Conservation (phyloP, 2,888 invertebrate genomes). For the Leuctra nigra region DNA sequence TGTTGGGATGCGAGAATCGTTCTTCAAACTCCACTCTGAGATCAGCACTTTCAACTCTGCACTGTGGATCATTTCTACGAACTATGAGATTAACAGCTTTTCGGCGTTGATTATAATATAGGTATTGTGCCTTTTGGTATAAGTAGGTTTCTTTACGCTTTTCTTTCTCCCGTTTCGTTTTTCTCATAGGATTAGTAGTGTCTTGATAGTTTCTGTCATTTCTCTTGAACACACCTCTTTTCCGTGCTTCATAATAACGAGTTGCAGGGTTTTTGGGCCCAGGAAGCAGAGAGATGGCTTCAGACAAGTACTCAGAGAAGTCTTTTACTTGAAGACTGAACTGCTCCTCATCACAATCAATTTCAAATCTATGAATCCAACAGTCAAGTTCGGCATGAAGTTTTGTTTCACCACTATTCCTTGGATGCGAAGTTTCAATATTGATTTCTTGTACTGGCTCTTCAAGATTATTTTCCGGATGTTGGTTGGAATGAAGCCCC, state of each 20-base stretch:
- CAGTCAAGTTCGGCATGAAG: background rate
- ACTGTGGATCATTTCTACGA: background rate
- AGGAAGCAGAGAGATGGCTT: background rate
- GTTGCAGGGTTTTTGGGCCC: background rate
- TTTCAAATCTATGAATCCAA: background rate
- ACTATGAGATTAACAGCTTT: background rate
- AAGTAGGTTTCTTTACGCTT: background rate
- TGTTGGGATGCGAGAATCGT: background rate
- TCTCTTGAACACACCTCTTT: background rate
- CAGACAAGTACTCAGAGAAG: background rate
- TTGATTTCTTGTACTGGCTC: too few species aligned
- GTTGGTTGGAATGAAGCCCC: too few species aligned
- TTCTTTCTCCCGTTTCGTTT: background rate
- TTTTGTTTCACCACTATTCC: background rate
- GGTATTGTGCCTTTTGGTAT: background rate
- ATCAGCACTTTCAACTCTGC: background rate
- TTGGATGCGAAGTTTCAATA: too few species aligned
- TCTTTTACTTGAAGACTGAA: background rate
- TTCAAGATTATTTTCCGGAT: too few species aligned
- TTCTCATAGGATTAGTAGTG: background rate
- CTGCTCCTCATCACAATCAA: background rate
- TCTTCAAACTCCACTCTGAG: background rate
- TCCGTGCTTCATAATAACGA: background rate
- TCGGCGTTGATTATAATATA: background rate
- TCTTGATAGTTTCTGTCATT: background rate